Base-by-base conservation (phyloP, 2,797 vertebrate genomes). In the Rhodeus uyekii region DNA sequence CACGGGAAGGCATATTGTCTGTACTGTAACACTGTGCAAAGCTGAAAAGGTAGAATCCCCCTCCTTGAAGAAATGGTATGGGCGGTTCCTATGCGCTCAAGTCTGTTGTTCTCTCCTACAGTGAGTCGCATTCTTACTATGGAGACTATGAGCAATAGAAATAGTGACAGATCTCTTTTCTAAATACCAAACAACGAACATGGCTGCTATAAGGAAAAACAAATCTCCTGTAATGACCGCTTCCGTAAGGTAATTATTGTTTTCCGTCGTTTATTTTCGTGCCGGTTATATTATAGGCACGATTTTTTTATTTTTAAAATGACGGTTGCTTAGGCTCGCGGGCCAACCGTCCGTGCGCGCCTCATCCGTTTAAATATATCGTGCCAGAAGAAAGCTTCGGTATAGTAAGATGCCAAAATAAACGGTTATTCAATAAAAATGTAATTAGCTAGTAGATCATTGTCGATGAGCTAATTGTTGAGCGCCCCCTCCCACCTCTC, bases 201-300 rank as follows among this genome's bases (percentile, higher is more conserved):
- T 95, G 94, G 90, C 93, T 27, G 88, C 89, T 38, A 78, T 94
- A 48, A 86, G 87, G 76, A 90, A 90, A 9, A 92, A 90, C 80
- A 93, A 91, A 80, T 77, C 90, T 9, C 90, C 90, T 38, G 89
- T 90, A 60, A 86, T 94, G 84, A 93, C 90, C 80, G 89, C 93
- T 16, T 91, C 91, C 12, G 92, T 95, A 89, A 94, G 95, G 95
- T 95, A 93, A 90, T 65, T 60, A 63, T 46, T 72, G 22, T 60
- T 78, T 75, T 46, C 83, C 9, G 79, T 53, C 50, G 42, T 68
- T 60, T 24, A 61, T 22, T 12, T 83, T 22, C 18, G 24, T 78
- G 74, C 64, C 80, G 13, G 32, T 74, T 63, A 53, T 1, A 24
- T 53, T 39, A 55, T 69, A 16, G 61, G 67, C 22, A 63, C 32